phyloP scores from a whole-genome alignment of 2,113 vertebrate genomes.

The Romanogobio albipinnatus region DNA sequence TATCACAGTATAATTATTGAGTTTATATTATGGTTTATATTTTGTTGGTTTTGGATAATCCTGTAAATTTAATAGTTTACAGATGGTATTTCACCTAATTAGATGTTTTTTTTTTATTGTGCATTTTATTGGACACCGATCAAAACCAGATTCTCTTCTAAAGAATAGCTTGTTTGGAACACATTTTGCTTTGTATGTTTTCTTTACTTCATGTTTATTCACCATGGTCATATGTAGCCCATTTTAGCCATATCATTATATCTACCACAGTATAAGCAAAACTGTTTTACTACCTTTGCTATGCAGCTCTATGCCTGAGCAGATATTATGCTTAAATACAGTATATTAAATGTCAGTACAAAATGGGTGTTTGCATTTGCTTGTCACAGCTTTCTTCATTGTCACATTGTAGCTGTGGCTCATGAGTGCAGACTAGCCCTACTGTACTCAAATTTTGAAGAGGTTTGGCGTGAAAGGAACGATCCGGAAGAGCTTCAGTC shows the following conservation, averaged over 20 bases:
- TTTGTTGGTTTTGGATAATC: neutral
- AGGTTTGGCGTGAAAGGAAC: slow-evolving; percentile 25
- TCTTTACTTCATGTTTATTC: neutral
- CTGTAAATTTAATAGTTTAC: neutral
- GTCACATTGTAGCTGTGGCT: neutral
- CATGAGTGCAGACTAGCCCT: neutral
- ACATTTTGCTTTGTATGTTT: neutral
- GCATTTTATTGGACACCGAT: neutral
- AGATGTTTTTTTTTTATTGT: neutral
- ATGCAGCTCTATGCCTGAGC: neutral
- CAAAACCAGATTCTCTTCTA: neutral
- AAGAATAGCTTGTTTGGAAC: neutral
- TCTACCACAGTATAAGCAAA: neutral
- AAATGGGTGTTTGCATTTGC: neutral
- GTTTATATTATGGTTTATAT: neutral
- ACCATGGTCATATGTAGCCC: neutral
- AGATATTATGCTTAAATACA: neutral
- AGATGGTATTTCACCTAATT: neutral
- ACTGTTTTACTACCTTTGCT: neutral
- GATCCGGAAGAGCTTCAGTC: slow-evolving; percentile 39
- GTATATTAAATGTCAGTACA: neutral
- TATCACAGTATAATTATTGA: neutral
- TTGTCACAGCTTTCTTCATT: neutral
- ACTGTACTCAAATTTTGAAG: slow-evolving; percentile 6
- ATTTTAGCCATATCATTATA: neutral